These are phyloP conservation scores for Bombus confusus DNA, from an alignment of 1,140 invertebrate species.

Conservation along the genomic window DNA sequence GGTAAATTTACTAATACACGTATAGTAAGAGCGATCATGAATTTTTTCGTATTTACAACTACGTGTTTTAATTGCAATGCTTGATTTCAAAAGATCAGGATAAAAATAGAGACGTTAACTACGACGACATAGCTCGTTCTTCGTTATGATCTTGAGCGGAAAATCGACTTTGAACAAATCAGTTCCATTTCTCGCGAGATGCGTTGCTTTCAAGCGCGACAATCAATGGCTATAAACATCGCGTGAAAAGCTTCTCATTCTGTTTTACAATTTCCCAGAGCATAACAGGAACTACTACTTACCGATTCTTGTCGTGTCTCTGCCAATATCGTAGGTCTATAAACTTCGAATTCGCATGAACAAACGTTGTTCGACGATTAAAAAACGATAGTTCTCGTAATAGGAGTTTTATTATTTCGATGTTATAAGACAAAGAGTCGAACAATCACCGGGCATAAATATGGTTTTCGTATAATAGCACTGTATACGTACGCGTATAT, in stretches of 20 bases:
- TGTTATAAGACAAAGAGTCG: too few relatives aligned
- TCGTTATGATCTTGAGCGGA: too few relatives aligned
- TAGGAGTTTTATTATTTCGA: too few relatives aligned
- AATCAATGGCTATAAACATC: slow-evolving; percentile 10
- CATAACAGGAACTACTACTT: neutral
- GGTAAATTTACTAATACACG: too few relatives aligned
- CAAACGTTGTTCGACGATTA: neutral
- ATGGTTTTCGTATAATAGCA: too few relatives aligned
- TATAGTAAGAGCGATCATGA: too few relatives aligned
- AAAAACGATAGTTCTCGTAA: neutral
- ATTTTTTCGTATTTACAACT: too few relatives aligned
- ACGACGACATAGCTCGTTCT: too few relatives aligned
- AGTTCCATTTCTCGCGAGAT: too few relatives aligned
- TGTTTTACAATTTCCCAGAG: neutral
- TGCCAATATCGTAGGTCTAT: neutral
- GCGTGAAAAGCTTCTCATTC: neutral
- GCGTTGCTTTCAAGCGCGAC: neutral
- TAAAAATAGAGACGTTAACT: neutral
- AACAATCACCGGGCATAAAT: too few relatives aligned
- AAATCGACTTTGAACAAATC: neutral
- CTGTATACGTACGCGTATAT: too few relatives aligned
- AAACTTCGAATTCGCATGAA: neutral
- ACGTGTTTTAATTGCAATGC: too few relatives aligned
- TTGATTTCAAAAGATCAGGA: neutral
- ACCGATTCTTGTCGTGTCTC: neutral